phyloP scores from a whole-genome alignment of 2,888 invertebrate species.

The Perithous albicinctus region DNA sequence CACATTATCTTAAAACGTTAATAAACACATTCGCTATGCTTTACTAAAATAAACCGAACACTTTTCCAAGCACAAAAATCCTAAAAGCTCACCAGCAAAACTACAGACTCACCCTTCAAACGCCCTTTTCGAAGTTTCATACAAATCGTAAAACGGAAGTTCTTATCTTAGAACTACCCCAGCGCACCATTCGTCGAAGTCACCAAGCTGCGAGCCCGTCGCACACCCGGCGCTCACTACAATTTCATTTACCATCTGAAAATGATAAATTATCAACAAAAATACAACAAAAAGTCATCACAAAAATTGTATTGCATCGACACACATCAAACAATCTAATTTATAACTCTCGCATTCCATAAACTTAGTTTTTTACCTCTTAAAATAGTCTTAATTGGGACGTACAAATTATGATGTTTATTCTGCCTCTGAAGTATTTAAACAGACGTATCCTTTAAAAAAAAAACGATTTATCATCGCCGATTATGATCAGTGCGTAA shows the following conservation, averaged over 20 bases:
- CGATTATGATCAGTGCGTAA: background rate
- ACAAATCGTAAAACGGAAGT: background rate
- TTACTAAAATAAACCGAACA: too few relatives aligned
- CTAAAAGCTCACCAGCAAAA: too few relatives aligned
- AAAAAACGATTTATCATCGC: background rate
- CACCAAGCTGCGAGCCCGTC: background rate
- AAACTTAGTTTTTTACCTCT: background rate
- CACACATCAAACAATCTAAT: too few relatives aligned
- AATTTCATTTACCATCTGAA: background rate
- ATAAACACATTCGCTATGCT: too few relatives aligned
- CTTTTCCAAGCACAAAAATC: too few relatives aligned
- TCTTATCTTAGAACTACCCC: background rate
- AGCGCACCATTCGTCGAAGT: constrained; percentile 21
- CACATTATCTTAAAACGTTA: too few relatives aligned
- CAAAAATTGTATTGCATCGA: too few relatives aligned
- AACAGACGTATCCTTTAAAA: background rate
- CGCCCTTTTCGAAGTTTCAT: too few relatives aligned
- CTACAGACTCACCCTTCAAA: too few relatives aligned
- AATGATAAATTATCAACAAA: background rate
- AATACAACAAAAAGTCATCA: background rate
- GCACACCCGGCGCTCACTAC: background rate
- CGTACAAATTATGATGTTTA: background rate
- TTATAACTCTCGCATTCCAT: background rate
- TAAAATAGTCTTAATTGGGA: background rate
- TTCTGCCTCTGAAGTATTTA: background rate